phyloP scores from a whole-genome alignment of 2,888 invertebrate species.

The Balanococcus diminutus region DNA sequence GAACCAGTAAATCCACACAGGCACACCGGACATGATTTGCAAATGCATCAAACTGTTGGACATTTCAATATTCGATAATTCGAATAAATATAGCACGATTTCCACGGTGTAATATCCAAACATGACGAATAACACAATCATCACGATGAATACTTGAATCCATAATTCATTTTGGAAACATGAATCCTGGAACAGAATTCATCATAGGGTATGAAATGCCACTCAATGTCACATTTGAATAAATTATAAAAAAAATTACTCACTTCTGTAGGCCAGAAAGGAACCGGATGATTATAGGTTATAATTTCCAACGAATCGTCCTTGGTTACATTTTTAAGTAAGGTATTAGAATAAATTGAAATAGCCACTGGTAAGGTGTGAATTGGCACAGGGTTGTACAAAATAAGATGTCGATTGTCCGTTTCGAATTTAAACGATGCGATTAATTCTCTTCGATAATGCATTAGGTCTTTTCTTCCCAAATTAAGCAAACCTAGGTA shows the following conservation, averaged over 20 bases:
- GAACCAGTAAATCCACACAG: slow-evolving; percentile 69
- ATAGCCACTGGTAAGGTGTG: slow-evolving; percentile 67
- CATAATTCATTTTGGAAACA: not conserved
- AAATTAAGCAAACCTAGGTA: slow-evolving; percentile 62
- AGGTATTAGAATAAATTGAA: slow-evolving; percentile 64
- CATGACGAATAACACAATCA: not conserved
- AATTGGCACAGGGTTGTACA: slow-evolving; percentile 65
- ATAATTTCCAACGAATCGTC: not conserved
- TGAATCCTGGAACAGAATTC: too few species aligned
- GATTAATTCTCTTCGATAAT: slow-evolving; percentile 61
- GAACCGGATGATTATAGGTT: slow-evolving; percentile 15
- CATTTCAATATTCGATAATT: slow-evolving; percentile 71
- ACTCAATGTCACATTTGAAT: too few species aligned
- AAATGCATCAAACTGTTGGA: slow-evolving; percentile 69
- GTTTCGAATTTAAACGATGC: not conserved
- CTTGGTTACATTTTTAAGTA: not conserved
- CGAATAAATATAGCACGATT: slow-evolving; percentile 65
- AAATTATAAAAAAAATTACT: too few species aligned
- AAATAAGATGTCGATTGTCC: slow-evolving; percentile 60
- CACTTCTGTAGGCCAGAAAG: too few species aligned
- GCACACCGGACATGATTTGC: slow-evolving; percentile 72
- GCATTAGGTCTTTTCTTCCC: slow-evolving; percentile 61
- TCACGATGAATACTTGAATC: not conserved
- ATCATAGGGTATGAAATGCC: too few species aligned
- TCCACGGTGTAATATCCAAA: slow-evolving; percentile 60